These are phyloP conservation scores for Nerophis lumbriciformis DNA, from an alignment of 2,113 vertebrate genomes.

Conservation along the genomic window DNA sequence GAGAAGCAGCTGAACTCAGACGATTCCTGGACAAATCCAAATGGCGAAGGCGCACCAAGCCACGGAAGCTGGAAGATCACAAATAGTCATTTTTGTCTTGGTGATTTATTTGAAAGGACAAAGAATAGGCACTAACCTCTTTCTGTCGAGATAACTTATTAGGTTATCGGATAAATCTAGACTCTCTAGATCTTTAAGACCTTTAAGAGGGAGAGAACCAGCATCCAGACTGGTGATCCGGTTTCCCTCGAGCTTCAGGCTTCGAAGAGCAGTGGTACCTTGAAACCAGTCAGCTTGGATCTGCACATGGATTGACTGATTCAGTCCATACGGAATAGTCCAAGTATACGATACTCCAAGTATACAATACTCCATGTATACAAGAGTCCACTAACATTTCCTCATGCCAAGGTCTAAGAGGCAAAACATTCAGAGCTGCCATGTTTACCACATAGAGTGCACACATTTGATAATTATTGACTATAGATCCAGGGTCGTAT, in stretches of 20 bases:
- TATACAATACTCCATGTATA: too few species aligned
- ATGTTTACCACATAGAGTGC: too few species aligned
- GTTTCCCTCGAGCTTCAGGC: conserved; percentile 75
- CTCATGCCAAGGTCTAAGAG: too few species aligned
- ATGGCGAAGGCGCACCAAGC: conserved; percentile 58
- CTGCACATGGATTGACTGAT: conserved; percentile 19
- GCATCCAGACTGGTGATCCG: conserved; percentile 64
- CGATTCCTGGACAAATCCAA: conserved; percentile 78
- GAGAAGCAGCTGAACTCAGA: conserved; percentile 55
- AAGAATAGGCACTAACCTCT: conserved; percentile 37
- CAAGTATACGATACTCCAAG: too few species aligned
- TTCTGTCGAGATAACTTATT: conserved; percentile 62
- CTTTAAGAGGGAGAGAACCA: conserved; percentile 57
- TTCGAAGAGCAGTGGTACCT: conserved; percentile 54
- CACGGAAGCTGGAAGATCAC: conserved; percentile 49
- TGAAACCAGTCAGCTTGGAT: conserved; percentile 68
- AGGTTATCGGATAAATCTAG: conserved; percentile 78
- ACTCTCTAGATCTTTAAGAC: conserved; percentile 64
- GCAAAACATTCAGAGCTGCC: too few species aligned
- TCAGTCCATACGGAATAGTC: not conserved
- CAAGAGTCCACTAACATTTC: too few species aligned
- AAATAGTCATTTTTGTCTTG: not conserved
- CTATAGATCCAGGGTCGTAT: too few species aligned
- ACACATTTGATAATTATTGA: too few species aligned
- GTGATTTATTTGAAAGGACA: not conserved